Conservation (phyloP, 2,888 invertebrate genomes). For the Callinectes sapidus region DNA sequence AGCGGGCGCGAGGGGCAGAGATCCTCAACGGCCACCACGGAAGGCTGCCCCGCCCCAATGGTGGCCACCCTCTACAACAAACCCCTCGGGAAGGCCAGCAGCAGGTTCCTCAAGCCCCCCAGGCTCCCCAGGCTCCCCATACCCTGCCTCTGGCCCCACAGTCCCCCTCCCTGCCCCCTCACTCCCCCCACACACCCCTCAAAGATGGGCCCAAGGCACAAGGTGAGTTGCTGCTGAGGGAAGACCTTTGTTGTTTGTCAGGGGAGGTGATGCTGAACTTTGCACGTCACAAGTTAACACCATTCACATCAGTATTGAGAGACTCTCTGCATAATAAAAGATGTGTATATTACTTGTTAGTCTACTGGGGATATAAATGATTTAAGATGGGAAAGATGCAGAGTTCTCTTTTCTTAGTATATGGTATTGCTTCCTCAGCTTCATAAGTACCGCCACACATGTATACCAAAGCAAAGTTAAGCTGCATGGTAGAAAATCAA, state of each 20-base stretch:
- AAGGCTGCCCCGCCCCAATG: conserved; percentile 47
- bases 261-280: background rate
- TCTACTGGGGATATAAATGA: too few relatives aligned
- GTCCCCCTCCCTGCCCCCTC: conserved; percentile 22
- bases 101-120: background rate
- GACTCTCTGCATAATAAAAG: too few relatives aligned
- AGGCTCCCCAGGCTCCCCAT: conserved; percentile 3
- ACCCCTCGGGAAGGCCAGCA: conserved; percentile 20
- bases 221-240: conserved; percentile 10
- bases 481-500: background rate
- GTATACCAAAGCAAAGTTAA: background rate
- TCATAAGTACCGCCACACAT: background rate
- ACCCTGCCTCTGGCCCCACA: background rate
- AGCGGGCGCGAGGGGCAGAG: conserved; percentile 67
- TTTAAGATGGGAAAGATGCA: background rate
- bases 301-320: too few relatives aligned
- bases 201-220: conserved; percentile 34
- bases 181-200: conserved; percentile 32
- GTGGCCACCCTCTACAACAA: conserved; percentile 38
- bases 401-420: background rate
- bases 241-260: background rate
- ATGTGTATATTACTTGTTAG: background rate
- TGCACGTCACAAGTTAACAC: too few relatives aligned
- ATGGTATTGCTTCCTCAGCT: background rate
- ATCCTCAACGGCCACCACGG: conserved; percentile 64